Conservation (phyloP, 2,113 vertebrate genomes). For the Chrysemys picta region DNA sequence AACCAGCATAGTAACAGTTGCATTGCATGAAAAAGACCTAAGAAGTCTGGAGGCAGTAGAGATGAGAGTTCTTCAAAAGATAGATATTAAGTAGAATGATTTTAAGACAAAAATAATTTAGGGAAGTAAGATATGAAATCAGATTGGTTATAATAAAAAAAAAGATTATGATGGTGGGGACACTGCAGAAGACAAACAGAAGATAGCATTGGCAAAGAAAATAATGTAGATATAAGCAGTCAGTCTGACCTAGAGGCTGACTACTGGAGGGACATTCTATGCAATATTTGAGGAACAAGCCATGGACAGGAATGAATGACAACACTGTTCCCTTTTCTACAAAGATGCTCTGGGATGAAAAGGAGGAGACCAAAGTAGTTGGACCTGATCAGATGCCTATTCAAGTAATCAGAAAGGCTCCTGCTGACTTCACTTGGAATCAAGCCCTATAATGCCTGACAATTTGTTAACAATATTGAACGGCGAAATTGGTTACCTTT, state of each 20-base stretch:
- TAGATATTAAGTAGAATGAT: neutral
- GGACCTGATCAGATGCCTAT: neutral
- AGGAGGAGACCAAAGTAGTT: neutral
- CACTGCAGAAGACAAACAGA: neutral
- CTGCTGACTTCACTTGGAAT: neutral
- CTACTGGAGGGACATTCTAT: too few species aligned
- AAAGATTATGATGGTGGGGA: neutral
- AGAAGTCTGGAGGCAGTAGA: neutral
- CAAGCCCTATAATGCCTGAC: neutral
- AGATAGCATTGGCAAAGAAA: neutral
- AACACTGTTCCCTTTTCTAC: too few species aligned
- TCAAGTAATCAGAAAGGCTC: neutral
- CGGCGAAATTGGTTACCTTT: neutral
- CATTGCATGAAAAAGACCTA: too few species aligned
- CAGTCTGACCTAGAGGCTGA: neutral
- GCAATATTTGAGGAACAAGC: too few species aligned
- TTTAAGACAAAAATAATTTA: too few species aligned
- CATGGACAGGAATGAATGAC: too few species aligned
- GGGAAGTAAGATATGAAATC: too few species aligned
- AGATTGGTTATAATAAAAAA: neutral
- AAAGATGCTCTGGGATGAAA: neutral
- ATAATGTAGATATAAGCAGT: neutral
- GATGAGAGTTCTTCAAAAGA: neutral
- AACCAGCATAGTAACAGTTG: too few species aligned
- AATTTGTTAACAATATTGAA: neutral